Evolutionary conservation across 1,140 invertebrate species (phyloP).

Genomic region (Aphidius gifuensis): DNA sequence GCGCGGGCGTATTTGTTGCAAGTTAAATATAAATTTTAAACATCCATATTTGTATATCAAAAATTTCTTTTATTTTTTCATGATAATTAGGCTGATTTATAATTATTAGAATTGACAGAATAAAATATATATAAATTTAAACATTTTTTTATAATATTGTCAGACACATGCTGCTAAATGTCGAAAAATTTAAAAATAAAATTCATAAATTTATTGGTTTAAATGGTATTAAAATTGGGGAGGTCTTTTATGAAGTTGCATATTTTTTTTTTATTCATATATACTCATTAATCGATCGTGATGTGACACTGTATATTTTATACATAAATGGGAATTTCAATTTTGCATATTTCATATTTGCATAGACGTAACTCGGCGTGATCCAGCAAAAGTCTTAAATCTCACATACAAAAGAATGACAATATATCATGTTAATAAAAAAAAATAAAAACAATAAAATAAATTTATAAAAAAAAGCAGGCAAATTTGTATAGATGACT

Average conservation of each 20-base stretch:
- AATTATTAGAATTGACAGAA: no score
- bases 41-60: no score
- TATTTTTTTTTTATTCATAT: constrained; percentile 3
- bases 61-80: no score
- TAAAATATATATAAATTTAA: no score
- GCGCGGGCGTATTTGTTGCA: no score
- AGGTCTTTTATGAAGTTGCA: constrained; percentile 4
- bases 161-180: no score
- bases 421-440: constrained; percentile 14
- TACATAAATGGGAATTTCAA: constrained; percentile 25
- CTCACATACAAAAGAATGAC: constrained; percentile 9
- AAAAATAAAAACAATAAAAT: neutral
- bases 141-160: no score
- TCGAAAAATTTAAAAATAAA: neutral
- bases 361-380: constrained; percentile 37
- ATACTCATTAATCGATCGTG: constrained; percentile 26
- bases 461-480: no score
- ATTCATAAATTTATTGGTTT: constrained; percentile 9
- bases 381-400: constrained; percentile 14
- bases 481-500: no score
- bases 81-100: no score
- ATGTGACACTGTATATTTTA: constrained; percentile 22
- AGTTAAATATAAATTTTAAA: no score
- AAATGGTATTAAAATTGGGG: constrained; percentile 1
- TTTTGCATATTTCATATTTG: constrained; percentile 33